Evolutionary conservation across 1,140 invertebrate genomes (phyloP).

Genomic region (Nixonia krombeini): DNA sequence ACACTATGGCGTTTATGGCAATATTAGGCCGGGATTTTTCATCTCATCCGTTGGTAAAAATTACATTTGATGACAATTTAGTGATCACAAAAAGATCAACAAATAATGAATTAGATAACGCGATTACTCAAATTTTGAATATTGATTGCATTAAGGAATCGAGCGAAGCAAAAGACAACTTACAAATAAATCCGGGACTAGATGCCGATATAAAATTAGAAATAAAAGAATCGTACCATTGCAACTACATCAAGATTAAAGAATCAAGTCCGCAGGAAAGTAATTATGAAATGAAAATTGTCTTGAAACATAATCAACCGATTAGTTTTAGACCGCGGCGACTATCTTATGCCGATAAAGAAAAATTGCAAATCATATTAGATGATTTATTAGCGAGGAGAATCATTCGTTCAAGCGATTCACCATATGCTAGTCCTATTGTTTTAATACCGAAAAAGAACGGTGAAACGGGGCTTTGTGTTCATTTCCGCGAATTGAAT

Average conservation of each 20-base stretch:
- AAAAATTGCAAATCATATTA: slow-evolving; percentile 41
- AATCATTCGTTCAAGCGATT: slow-evolving; percentile 44
- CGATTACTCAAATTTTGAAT: no score
- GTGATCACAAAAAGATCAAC: not conserved
- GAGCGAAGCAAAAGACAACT: no score
- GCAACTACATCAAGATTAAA: not conserved
- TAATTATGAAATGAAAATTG: slow-evolving; percentile 13
- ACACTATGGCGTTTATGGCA: not conserved
- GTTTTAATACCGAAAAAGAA: slow-evolving; percentile 34
- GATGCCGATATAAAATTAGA: no score
- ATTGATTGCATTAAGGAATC: no score
- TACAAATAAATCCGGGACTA: no score
- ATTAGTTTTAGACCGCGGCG: slow-evolving; percentile 10
- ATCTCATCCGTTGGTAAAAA: not conserved
- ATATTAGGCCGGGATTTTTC: slow-evolving; percentile 13
- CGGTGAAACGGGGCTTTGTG: slow-evolving; percentile 56
- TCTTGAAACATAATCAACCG: slow-evolving; percentile 5
- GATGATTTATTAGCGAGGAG: slow-evolving; percentile 36
- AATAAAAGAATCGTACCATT: no score
- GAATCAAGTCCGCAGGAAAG: not conserved
- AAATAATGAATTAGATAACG: no score
- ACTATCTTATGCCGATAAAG: slow-evolving; percentile 22
- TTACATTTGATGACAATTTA: slow-evolving; percentile 1
- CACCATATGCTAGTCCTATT: slow-evolving; percentile 49
- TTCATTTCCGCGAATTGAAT: slow-evolving; percentile 67